A percentile compares a stretch with the other conserved stretches of the same genome.
Evolutionary conservation across 2,888 invertebrate genomes (phyloP).

Genomic region (Drosophila colorata): DNA sequence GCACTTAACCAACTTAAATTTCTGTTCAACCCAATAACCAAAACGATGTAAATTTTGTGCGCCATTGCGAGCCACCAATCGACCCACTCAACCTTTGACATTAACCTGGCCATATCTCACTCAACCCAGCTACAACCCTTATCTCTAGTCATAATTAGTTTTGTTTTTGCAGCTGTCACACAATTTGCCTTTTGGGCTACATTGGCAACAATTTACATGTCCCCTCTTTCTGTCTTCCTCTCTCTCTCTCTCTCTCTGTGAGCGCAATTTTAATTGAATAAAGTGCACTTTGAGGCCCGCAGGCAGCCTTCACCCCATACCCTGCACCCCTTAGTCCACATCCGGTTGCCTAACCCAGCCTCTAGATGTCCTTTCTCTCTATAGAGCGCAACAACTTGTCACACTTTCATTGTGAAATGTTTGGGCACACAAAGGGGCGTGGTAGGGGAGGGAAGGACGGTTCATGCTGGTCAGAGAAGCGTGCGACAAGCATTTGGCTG

Average conservation of each 20-base stretch:
- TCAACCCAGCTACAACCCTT: constrained; percentile 1
- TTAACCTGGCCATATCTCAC: constrained; percentile 39
- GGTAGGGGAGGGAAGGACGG: neutral
- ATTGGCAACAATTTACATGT: constrained; percentile 61
- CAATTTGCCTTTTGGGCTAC: constrained; percentile 70
- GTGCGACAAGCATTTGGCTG: constrained; percentile 30
- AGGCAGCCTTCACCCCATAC: constrained; percentile 17
- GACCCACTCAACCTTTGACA: constrained; percentile 23
- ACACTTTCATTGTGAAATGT: constrained; percentile 72
- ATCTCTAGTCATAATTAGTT: constrained; percentile 64
- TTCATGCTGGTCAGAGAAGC: constrained; percentile 19
- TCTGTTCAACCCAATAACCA: neutral
- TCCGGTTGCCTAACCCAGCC: neutral
- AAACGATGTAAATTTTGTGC: constrained; percentile 40
- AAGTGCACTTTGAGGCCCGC: constrained; percentile 70
- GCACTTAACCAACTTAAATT: constrained; percentile 12
- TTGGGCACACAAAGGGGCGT: constrained; percentile 18
- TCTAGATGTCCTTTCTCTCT: neutral
- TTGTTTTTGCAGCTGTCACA: constrained; percentile 63
- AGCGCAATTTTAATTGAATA: constrained; percentile 72
- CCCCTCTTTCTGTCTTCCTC: neutral
- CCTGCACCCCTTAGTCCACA: too few species aligned
- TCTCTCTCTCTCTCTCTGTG: neutral
- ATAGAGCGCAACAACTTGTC: constrained; percentile 59
- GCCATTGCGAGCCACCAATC: constrained; percentile 2